phyloP scores from a whole-genome alignment of 2,797 vertebrate species.

The Rhabdomys pumilio region DNA sequence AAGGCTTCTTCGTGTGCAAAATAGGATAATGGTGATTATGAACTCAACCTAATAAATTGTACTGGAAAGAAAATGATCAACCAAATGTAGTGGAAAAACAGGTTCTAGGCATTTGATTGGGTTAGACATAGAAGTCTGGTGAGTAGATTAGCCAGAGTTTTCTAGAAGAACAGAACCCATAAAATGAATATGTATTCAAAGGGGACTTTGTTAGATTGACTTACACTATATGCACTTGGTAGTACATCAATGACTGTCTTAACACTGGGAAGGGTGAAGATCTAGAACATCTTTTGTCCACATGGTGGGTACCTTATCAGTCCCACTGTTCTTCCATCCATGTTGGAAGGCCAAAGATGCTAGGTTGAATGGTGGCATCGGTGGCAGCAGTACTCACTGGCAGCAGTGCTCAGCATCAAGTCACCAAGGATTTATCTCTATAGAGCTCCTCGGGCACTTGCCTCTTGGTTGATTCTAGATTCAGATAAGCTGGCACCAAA shows the following conservation, averaged over 20 bases:
- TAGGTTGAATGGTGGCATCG: background rate
- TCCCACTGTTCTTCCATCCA: too few relatives aligned
- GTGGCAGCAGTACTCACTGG: background rate
- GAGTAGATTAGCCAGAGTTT: background rate
- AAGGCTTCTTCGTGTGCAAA: slow-evolving; percentile 13
- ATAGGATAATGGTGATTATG: slow-evolving; percentile 9
- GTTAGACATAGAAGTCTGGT: background rate
- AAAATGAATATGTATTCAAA: background rate
- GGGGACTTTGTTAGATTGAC: background rate
- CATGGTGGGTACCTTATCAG: background rate
- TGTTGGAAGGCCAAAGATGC: background rate
- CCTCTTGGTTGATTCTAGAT: background rate
- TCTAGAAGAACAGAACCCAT: background rate
- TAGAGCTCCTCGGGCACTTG: background rate
- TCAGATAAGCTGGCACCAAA: background rate
- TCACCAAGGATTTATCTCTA: background rate
- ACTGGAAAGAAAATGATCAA: background rate
- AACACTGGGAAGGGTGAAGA: background rate
- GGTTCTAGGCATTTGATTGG: background rate
- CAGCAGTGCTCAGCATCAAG: background rate
- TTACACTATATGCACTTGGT: background rate
- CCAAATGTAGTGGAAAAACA: background rate
- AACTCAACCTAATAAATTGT: background rate
- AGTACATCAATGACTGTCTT: background rate
- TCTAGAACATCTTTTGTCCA: background rate